Evolutionary conservation across 2,888 invertebrate genomes (phyloP), one percentile per base, ranked within the genome.

Genomic region (Leptogaster cylindrica): DNA sequence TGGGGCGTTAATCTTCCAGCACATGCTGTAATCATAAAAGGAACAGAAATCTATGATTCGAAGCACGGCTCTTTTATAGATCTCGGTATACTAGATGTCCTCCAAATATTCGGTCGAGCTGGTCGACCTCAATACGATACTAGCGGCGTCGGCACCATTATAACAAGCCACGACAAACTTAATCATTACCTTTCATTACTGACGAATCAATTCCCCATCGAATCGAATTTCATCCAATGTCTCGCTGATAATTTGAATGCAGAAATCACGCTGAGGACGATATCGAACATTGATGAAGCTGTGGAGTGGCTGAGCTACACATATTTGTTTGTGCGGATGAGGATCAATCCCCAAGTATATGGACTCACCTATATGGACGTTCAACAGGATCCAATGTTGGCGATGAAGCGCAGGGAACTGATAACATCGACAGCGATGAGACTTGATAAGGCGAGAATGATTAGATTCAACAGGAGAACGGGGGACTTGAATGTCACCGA

Each of bases 1-100:
- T 99, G 99, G 99, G 99, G 99, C 73, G 98, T 99, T 3, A 99
- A 99, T 83, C 84, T 99, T 71, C 99, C 99, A 0, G 99, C 99
- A 0, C 97, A 98, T 79, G 97, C 95, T 27, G 98, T 99, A 71
- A 88, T 99, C 52, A 81, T 81, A 16, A 77, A 77, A 70, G 78
- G 77, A 8, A 99, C 99, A 6, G 95, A 97, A 79, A 91, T 99
- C 71, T 99, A 99, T 80, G 97, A 99, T 82, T 91, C 97, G 20
- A 94, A 95, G 73, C 92, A 91, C 76, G 97, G 98, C 2, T 85
- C 91, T 0, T 97, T 95, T 82, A 90, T 97, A 0, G 97, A 99
- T 79, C 84, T 99, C 44, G 95, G 96, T 67, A 97, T 99, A 74
- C 83, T 99, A 70, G 99, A 99, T 80, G 98, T 99, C 41, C 84